Base-by-base conservation (phyloP, 2,888 invertebrate species). In the Tuta absoluta region DNA sequence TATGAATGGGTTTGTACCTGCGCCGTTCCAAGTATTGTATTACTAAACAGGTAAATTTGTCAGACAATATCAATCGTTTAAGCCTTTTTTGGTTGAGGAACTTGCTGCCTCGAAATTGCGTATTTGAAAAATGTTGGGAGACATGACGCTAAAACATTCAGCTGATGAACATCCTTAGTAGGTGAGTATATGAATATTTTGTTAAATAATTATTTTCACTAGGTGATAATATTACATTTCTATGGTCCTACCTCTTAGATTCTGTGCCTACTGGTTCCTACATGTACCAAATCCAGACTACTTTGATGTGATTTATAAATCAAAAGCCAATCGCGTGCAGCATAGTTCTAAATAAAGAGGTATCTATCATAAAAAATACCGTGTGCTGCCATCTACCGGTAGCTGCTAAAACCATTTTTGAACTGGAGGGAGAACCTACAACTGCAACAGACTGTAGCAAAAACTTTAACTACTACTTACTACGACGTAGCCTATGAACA, bases 1-100 rank as follows among this genome's bases (percentile, higher is more conserved):
- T 45, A n/a, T 45, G 45, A 45, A 45, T 45, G 23, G 23, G 24
- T 53, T 24, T 23, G 23, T 53, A 53, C 53, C 53, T 53, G 53
- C 45, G 17, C 1, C 17, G n/a, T 45, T 45, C 45, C 45, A 45
- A 8, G 45, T 45, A 45, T 33, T 45, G 41, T 45, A 5, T 45
- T 45, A n/a, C 45, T 45, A 45, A 41, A 12, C 41, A 41, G 14
- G 12, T 41, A 41, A 41, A 12, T 41, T 14, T 14, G n/a, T 41
- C 14, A 5, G 8, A 33, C 33, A 33, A 33, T 33, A 10, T 33
- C 33, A 33, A 33, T 33, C 33, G 33, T 10, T 3, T 33, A 33
- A 33, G 33, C 33, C 10, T 33, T 33, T 33, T 33, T 33, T 10
- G 33, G 8, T 8, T 33, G 4, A 8, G 4, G 10, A 8, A 8